Conservation (phyloP, 1,140 invertebrate genomes). For the Hylaeus anthracinus region DNA sequence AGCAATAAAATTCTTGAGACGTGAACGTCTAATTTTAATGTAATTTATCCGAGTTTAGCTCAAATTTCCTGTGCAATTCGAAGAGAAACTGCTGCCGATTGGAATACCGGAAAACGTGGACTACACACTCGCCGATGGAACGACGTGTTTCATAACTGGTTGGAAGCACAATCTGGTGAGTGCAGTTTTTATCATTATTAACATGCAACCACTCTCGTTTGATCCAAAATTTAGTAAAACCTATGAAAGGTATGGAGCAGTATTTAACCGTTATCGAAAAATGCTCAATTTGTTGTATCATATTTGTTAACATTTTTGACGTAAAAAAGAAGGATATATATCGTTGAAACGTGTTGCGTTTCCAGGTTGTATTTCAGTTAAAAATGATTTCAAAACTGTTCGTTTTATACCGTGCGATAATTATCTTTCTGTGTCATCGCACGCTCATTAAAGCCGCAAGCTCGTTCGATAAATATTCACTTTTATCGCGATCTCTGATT, state of each 20-base stretch:
- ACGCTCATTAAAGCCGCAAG: slow-evolving; percentile 26
- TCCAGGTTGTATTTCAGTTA: background rate
- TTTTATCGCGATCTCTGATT: slow-evolving; percentile 28
- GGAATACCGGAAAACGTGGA: slow-evolving; percentile 56
- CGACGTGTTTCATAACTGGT: slow-evolving; percentile 78
- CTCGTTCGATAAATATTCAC: slow-evolving; percentile 33
- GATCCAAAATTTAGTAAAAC: too few species aligned
- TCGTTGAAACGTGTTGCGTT: background rate
- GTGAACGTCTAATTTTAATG: too few species aligned
- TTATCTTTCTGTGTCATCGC: slow-evolving; percentile 34
- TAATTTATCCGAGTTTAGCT: slow-evolving; percentile 52
- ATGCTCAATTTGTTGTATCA: background rate
- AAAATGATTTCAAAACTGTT: slow-evolving; percentile 15
- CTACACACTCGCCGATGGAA: slow-evolving; percentile 60
- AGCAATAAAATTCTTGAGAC: background rate
- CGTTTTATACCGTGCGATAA: slow-evolving; percentile 8
- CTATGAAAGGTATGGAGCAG: too few species aligned
- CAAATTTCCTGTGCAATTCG: slow-evolving; percentile 57
- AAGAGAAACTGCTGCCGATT: slow-evolving; percentile 68
- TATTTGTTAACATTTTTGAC: background rate
- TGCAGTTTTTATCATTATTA: background rate
- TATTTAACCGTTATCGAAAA: too few species aligned
- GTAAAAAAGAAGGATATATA: background rate
- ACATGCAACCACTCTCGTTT: background rate
- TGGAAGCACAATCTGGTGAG: slow-evolving; percentile 79